Conservation (phyloP, 2,113 vertebrate species). For the Megaptera novaeangliae region DNA sequence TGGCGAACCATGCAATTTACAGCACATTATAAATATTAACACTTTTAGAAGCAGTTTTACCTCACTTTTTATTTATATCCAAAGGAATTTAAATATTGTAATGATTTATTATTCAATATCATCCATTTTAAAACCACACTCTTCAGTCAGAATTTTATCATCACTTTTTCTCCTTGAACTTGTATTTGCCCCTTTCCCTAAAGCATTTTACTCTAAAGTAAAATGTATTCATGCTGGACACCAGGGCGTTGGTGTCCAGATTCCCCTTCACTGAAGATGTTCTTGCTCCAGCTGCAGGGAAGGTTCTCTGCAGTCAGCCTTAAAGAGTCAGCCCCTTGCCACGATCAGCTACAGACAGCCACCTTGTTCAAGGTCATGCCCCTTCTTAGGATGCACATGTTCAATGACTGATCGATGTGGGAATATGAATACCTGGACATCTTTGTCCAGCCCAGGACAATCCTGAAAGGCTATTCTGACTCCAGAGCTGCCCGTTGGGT, state of each 20-base stretch:
- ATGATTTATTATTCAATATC: neutral
- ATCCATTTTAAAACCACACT: neutral
- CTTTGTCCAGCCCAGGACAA: neutral
- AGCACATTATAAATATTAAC: neutral
- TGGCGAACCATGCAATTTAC: neutral
- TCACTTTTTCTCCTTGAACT: neutral
- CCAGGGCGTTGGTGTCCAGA: neutral
- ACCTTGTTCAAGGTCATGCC: neutral
- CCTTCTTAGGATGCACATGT: neutral
- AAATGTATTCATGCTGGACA: neutral
- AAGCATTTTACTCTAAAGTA: neutral
- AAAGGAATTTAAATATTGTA: neutral
- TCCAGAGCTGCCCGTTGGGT: neutral
- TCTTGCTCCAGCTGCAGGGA: neutral
- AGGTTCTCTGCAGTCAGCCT: neutral
- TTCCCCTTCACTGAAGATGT: neutral
- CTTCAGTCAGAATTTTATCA: neutral
- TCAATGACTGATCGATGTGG: neutral
- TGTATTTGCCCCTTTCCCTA: neutral
- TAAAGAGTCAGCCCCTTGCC: neutral
- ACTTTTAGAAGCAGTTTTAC: neutral
- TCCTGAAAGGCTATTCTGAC: neutral
- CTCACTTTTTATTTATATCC: neutral
- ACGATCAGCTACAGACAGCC: neutral
- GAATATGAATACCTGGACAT: neutral